phyloP scores from a whole-genome alignment of 2,113 vertebrate genomes.

The Pelecanus crispus region DNA sequence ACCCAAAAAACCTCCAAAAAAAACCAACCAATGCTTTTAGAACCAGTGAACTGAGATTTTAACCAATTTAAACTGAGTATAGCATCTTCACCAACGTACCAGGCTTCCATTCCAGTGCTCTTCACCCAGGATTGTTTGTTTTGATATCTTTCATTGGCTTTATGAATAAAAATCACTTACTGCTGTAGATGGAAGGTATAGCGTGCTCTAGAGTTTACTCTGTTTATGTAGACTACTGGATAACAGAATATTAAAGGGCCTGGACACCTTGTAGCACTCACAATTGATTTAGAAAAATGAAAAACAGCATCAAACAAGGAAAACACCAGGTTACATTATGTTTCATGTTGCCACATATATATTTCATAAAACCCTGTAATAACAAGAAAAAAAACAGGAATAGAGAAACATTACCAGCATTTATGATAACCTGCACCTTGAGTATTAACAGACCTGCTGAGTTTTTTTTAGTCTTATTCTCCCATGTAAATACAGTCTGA shows the following conservation, averaged over 20 bases:
- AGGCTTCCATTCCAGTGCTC: neutral
- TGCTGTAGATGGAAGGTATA: neutral
- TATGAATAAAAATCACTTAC: neutral
- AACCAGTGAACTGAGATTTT: neutral
- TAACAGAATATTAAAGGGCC: neutral
- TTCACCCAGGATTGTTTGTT: neutral
- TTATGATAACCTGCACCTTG: slow-evolving; percentile 4
- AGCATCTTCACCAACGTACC: neutral
- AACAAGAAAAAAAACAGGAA: neutral
- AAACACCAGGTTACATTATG: neutral
- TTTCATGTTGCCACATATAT: neutral
- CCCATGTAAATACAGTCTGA: neutral
- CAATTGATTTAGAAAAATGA: neutral
- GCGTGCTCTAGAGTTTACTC: neutral
- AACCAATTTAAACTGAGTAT: neutral
- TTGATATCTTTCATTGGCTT: neutral
- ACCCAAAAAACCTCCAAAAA: neutral
- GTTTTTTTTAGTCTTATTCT: neutral
- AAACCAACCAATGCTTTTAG: neutral
- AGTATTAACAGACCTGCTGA: slow-evolving; percentile 13
- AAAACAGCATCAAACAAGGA: neutral
- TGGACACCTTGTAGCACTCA: neutral
- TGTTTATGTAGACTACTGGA: neutral
- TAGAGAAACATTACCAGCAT: neutral
- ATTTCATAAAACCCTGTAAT: slow-evolving; percentile 9